Evolutionary conservation across 2,888 invertebrate species (phyloP).

Genomic region (Drosophila macrospina): DNA sequence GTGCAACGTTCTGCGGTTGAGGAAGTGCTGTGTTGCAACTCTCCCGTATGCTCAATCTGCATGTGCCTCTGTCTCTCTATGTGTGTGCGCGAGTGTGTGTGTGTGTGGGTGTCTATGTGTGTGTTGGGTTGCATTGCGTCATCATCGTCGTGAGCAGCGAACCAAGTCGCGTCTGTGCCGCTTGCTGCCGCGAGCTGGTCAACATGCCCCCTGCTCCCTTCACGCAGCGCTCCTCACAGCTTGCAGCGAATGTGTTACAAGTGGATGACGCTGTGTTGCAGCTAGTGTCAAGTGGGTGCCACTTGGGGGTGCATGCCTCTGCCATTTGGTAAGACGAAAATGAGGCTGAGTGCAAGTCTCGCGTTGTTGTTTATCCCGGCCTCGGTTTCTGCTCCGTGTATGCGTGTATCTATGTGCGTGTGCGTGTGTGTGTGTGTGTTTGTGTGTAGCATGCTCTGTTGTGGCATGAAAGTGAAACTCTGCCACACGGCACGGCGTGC

Average conservation of each 20-base stretch:
- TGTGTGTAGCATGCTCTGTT: constrained; percentile 25
- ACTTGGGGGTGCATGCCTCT: constrained; percentile 23
- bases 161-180: constrained; percentile 57
- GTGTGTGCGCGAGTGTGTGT: not conserved
- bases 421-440: constrained; percentile 36
- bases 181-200: constrained; percentile 55
- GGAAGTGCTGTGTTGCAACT: constrained; percentile 39
- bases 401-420: constrained; percentile 32
- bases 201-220: constrained; percentile 14
- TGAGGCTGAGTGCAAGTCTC: constrained; percentile 79
- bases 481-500: constrained; percentile 52
- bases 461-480: constrained; percentile 74
- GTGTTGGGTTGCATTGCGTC: constrained; percentile 60
- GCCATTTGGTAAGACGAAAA: constrained; percentile 60
- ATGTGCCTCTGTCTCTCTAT: constrained; percentile 8
- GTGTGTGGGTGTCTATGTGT: constrained; percentile 21
- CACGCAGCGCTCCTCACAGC: not conserved
- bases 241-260: constrained; percentile 72
- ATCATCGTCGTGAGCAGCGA: constrained; percentile 60
- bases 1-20: constrained; percentile 29
- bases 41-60: constrained; percentile 34
- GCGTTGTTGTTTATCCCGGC: constrained; percentile 58
- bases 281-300: constrained; percentile 51
- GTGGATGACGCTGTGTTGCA: constrained; percentile 61
- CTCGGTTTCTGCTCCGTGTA: constrained; percentile 23